phyloP scores from a whole-genome alignment of 2,113 vertebrate genomes.

The Rhipidura dahli region DNA sequence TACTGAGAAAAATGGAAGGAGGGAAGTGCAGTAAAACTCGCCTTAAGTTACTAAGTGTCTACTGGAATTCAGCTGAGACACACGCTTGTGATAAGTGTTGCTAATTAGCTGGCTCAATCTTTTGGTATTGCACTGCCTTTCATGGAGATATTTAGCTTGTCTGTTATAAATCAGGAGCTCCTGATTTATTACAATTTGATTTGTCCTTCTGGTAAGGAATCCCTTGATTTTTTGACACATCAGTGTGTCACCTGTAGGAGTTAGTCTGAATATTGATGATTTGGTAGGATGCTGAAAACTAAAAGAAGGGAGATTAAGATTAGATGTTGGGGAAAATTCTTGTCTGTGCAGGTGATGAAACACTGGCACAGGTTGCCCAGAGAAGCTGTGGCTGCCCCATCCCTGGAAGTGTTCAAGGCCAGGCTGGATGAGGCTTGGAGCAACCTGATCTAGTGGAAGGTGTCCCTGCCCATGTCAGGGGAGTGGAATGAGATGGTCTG shows the following conservation, averaged over 20 bases:
- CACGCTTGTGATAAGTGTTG: fast-evolving
- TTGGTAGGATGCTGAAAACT: background rate
- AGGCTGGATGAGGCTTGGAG: fast-evolving
- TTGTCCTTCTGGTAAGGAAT: background rate
- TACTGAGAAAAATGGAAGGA: background rate
- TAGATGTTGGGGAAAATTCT: background rate
- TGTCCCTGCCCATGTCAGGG: background rate
- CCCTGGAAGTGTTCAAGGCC: background rate
- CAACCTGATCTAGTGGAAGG: background rate
- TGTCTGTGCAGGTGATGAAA: fast-evolving
- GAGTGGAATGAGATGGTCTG: background rate
- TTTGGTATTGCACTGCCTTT: background rate
- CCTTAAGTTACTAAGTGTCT: background rate
- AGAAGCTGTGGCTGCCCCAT: background rate
- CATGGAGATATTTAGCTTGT: background rate
- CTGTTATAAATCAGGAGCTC: background rate
- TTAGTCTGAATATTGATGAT: background rate
- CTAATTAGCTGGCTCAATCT: background rate
- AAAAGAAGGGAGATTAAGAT: background rate
- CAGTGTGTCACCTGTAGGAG: background rate
- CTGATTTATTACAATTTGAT: background rate
- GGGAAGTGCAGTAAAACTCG: background rate
- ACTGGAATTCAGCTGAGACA: background rate
- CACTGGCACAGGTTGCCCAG: background rate
- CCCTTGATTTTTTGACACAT: background rate